Conservation (phyloP, 2,888 invertebrate genomes). For the Leptothorax acervorum region DNA sequence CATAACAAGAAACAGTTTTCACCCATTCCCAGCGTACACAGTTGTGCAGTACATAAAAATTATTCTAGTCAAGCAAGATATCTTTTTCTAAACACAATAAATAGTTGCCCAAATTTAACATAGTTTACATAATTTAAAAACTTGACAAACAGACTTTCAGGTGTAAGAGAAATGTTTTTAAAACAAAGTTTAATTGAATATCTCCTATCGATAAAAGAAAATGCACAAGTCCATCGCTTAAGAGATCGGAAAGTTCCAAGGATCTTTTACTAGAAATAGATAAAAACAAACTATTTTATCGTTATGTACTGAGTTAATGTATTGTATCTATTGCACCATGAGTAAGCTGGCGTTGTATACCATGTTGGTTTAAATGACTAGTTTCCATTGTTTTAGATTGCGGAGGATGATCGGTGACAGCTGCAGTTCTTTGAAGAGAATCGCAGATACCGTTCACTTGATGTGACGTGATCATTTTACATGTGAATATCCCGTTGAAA, state of each 20-base stretch:
- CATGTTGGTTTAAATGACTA: constrained; percentile 83
- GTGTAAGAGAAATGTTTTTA: not conserved
- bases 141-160: not conserved
- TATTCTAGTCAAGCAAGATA: not conserved
- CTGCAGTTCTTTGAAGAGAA: constrained; percentile 74
- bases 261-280: not conserved
- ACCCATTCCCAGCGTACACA: not conserved
- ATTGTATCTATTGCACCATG: not conserved
- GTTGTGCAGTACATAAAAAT: not conserved
- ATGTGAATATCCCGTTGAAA: constrained; percentile 78
- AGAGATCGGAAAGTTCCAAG: not conserved
- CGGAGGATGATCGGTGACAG: constrained; percentile 67
- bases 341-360: constrained; percentile 68
- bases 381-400: constrained; percentile 79
- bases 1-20: constrained; percentile 26
- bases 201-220: not conserved
- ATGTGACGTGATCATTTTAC: not conserved
- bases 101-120: not conserved
- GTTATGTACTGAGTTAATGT: not conserved
- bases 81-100: not conserved
- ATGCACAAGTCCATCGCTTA: not conserved
- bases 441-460: constrained; percentile 81
- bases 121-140: not conserved
- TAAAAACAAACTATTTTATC: not conserved
- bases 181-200: not conserved